A percentile compares a stretch with the other conserved stretches of the same genome.
Evolutionary conservation across 2,113 vertebrate species (phyloP).

Genomic region (Thamnophis sirtalis): DNA sequence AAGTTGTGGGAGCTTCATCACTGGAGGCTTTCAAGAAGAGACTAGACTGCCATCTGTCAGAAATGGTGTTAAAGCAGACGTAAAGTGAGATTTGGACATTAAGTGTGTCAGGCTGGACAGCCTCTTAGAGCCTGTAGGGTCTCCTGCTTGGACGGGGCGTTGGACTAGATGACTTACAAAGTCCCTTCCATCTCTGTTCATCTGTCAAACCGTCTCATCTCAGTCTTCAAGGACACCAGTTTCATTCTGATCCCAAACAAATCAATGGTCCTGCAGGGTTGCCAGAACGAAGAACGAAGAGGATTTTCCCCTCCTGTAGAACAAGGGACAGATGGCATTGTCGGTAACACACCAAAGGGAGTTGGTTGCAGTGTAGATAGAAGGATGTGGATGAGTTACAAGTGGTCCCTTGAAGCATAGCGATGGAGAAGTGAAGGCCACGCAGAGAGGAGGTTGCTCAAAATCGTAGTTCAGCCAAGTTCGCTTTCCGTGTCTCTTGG

Average conservation of each 20-base stretch:
- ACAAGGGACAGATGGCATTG: neutral
- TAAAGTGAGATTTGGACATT: too few relatives aligned
- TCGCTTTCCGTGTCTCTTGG: neutral
- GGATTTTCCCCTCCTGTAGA: too few relatives aligned
- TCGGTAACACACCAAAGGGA: neutral
- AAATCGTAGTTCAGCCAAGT: neutral
- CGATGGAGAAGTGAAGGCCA: neutral
- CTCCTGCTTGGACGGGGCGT: too few relatives aligned
- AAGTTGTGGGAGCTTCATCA: too few relatives aligned
- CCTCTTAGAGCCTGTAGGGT: too few relatives aligned
- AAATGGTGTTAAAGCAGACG: too few relatives aligned
- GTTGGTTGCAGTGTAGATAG: neutral
- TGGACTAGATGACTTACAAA: too few relatives aligned
- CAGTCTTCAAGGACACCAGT: neutral
- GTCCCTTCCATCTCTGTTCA: too few relatives aligned
- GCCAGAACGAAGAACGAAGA: neutral
- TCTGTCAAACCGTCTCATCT: neutral
- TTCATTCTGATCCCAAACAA: neutral
- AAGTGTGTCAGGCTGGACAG: too few relatives aligned
- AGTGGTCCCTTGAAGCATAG: neutral
- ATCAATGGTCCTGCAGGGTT: neutral
- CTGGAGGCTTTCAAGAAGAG: too few relatives aligned
- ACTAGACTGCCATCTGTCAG: too few relatives aligned
- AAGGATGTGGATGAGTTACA: neutral
- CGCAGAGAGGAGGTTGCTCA: neutral